These are phyloP conservation scores for Megaceryle alcyon DNA, from an alignment of 2,797 vertebrate species.

Conservation along the genomic window DNA sequence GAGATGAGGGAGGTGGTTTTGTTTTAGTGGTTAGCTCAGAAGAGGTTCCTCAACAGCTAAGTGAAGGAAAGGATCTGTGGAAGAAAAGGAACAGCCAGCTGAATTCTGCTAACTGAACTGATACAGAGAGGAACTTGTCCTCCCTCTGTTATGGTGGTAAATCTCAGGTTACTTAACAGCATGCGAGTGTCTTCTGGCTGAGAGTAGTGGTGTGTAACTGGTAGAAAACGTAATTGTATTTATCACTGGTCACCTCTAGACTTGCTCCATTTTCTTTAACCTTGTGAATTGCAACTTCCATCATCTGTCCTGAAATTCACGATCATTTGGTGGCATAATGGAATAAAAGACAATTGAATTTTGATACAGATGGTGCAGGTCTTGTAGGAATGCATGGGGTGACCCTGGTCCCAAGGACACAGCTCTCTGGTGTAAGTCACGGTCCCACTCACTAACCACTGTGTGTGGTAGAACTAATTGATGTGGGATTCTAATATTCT, in stretches of 20 bases:
- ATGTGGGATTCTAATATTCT: neutral
- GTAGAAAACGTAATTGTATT: neutral
- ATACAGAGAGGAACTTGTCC: neutral
- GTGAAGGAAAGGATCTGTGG: conserved; percentile 19
- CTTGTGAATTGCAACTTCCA: neutral
- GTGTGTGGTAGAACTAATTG: neutral
- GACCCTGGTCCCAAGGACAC: neutral
- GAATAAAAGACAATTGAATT: neutral
- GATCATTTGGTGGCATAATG: accelerated
- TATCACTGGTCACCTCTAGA: neutral
- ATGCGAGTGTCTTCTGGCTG: neutral
- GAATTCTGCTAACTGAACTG: neutral
- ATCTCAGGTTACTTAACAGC: neutral
- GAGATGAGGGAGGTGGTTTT: neutral
- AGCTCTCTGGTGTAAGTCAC: neutral
- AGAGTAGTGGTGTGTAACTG: neutral
- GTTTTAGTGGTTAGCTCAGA: neutral
- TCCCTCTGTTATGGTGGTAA: neutral
- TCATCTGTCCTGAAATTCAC: neutral
- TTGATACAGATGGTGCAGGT: neutral
- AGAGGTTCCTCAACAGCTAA: neutral
- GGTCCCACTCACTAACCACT: neutral
- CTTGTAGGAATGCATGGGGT: neutral
- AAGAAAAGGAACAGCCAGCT: conserved; percentile 40
- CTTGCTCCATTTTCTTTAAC: neutral